Percentiles rank a stretch among this genome's conserved stretches.
phyloP scores from a whole-genome alignment of 37 sponge, comb jelly and placozoan genomes.

The Chondrilla cf. caribensis region DNA sequence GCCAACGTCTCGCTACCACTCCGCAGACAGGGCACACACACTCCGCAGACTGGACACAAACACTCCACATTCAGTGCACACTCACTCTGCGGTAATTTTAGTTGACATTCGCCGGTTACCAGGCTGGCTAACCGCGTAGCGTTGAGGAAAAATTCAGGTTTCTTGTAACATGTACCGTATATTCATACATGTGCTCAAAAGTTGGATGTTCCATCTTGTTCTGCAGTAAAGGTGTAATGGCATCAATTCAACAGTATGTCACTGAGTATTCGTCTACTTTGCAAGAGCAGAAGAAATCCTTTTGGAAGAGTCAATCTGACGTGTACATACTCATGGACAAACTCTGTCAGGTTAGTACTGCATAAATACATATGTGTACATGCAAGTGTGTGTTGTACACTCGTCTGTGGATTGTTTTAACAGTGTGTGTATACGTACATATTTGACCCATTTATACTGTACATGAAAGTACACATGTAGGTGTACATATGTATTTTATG shows the following conservation, averaged over 20 bases:
- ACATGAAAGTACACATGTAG: background rate
- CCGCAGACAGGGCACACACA: too few relatives aligned
- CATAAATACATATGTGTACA: background rate
- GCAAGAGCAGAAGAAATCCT: constrained; percentile 33
- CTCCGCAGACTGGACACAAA: too few relatives aligned
- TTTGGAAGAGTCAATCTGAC: constrained; percentile 49
- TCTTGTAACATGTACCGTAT: too few relatives aligned
- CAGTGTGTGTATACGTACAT: background rate
- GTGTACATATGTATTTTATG: constrained; percentile 12
- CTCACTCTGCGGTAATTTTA: too few relatives aligned
- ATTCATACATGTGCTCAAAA: too few relatives aligned
- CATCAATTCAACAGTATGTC: constrained; percentile 53
- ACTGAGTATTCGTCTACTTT: constrained; percentile 38
- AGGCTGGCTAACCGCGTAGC: too few relatives aligned
- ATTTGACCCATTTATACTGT: background rate
- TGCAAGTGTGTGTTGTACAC: constrained; percentile 12
- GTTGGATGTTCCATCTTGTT: too few relatives aligned
- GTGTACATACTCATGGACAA: constrained; percentile 42
- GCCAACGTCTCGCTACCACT: background rate
- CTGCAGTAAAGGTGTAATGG: constrained; percentile 49
- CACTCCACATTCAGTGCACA: too few relatives aligned
- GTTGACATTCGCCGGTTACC: too few relatives aligned
- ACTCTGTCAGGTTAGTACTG: constrained; percentile 49
- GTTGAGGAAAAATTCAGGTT: too few relatives aligned
- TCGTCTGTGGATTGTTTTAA: too few relatives aligned